A percentile compares a stretch with the other conserved stretches of the same genome.
Conservation (phyloP, 92 coral and sea anemone genomes). For the Anthopleura xanthogrammica region DNA sequence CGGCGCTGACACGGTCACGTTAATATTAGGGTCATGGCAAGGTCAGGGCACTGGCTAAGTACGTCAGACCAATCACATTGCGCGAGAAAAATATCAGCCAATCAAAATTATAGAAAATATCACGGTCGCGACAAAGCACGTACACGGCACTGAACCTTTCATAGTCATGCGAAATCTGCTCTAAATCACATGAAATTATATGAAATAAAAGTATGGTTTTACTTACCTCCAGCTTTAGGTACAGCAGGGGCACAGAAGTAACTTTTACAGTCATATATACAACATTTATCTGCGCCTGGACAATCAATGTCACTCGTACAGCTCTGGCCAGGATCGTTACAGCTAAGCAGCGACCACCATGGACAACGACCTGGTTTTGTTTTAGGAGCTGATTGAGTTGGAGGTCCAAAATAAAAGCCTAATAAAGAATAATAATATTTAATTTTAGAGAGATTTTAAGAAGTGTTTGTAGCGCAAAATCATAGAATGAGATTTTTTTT, state of each 20-base stretch:
- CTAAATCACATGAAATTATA: not conserved
- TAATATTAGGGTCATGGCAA: too few relatives aligned
- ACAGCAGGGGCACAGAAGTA: constrained; percentile 51
- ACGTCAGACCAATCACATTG: too few relatives aligned
- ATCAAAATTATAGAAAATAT: too few relatives aligned
- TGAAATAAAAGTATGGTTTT: too few relatives aligned
- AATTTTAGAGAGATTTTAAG: not conserved
- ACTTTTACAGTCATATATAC: constrained; percentile 50
- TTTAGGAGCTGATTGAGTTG: not conserved
- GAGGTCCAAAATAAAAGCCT: constrained; percentile 33
- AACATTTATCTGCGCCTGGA: constrained; percentile 54
- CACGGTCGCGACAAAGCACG: too few relatives aligned
- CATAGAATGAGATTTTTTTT: too few relatives aligned
- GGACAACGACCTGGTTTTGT: constrained; percentile 16
- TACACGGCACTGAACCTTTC: too few relatives aligned
- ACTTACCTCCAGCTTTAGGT: constrained; percentile 29
- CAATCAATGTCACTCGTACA: constrained; percentile 56
- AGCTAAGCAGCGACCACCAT: constrained; percentile 46
- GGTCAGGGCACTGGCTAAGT: too few relatives aligned
- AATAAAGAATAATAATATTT: not conserved
- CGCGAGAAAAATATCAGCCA: too few relatives aligned
- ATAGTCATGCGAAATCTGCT: too few relatives aligned
- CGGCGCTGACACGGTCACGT: too few relatives aligned
- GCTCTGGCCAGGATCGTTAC: constrained; percentile 39
- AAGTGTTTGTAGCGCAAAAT: too few relatives aligned